A percentile compares a stretch with the other conserved stretches of the same genome.
Evolutionary conservation across 2,888 invertebrate species (phyloP).

Genomic region (Cataglyphis cursor): DNA sequence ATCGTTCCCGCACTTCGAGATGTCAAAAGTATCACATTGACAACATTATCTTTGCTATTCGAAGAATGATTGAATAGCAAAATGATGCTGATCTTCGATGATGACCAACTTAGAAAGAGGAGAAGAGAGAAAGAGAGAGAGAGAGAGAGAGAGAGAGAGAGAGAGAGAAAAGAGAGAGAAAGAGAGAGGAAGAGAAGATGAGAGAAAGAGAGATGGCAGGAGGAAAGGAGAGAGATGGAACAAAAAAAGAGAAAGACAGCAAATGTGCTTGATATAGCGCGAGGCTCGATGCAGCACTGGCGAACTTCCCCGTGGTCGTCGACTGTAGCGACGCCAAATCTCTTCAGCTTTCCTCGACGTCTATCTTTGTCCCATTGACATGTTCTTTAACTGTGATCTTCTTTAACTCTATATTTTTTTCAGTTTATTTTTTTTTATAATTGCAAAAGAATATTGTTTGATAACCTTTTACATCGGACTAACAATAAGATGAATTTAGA

Average conservation of each 20-base stretch:
- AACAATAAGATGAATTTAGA: not conserved
- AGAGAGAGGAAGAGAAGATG: constrained; percentile 38
- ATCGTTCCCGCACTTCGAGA: constrained; percentile 41
- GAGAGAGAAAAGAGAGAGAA: constrained; percentile 18
- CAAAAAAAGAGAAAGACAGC: constrained; percentile 56
- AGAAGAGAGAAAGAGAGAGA: constrained; percentile 21
- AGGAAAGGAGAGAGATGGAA: constrained; percentile 51
- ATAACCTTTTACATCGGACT: not conserved
- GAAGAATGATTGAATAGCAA: constrained; percentile 60
- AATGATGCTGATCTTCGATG: constrained; percentile 35
- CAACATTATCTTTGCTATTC: constrained; percentile 28
- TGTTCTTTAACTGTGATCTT: constrained; percentile 18
- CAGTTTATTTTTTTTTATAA: not conserved
- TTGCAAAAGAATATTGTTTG: not conserved
- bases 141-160: constrained; percentile 19
- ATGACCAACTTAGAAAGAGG: constrained; percentile 41
- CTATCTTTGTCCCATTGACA: constrained; percentile 70
- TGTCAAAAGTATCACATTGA: constrained; percentile 61
- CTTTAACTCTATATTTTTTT: constrained; percentile 27
- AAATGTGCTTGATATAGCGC: constrained; percentile 80
- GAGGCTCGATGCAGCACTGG: constrained; percentile 76
- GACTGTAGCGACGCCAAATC: constrained; percentile 78
- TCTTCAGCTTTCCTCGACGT: constrained; percentile 68
- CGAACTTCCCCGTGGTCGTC: constrained; percentile 72
- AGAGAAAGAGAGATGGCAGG: constrained; percentile 45